phyloP scores from a whole-genome alignment of 2,113 vertebrate genomes.

The Hyla sarda region DNA sequence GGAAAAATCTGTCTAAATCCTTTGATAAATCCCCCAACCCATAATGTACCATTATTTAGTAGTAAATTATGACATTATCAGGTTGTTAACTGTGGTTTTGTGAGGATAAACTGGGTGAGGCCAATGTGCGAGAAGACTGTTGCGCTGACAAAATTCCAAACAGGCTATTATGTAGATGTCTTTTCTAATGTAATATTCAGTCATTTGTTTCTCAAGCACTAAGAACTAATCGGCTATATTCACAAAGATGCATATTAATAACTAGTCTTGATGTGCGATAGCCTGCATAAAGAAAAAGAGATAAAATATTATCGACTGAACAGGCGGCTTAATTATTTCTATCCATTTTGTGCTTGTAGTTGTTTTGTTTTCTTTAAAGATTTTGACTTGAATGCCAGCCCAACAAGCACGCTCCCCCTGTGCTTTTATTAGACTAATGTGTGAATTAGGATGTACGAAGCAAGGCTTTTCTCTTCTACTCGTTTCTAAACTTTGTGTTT shows the following conservation, averaged over 20 bases:
- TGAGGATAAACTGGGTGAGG: background rate
- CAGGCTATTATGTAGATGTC: background rate
- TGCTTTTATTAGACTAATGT: background rate
- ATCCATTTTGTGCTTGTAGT: background rate
- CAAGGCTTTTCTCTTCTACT: background rate
- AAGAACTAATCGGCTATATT: background rate
- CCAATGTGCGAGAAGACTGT: background rate
- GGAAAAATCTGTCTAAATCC: no score
- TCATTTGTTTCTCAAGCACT: background rate
- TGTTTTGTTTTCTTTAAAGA: background rate
- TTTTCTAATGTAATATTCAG: background rate
- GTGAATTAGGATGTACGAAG: constrained; percentile 35
- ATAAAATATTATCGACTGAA: constrained; percentile 25
- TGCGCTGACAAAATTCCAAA: background rate
- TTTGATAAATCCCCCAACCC: no score
- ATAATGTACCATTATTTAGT: no score
- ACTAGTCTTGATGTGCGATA: background rate
- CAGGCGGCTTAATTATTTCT: constrained; percentile 1
- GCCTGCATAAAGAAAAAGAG: background rate
- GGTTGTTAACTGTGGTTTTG: background rate
- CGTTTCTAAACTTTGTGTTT: background rate
- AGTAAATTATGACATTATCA: no score
- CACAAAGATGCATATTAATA: constrained; percentile 31
- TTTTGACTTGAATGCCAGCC: constrained; percentile 32
- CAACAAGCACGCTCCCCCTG: constrained; percentile 14